Evolutionary conservation across 2,113 vertebrate species (phyloP), one percentile per base, ranked within the genome.

Genomic region (Gallinago jamesoni): DNA sequence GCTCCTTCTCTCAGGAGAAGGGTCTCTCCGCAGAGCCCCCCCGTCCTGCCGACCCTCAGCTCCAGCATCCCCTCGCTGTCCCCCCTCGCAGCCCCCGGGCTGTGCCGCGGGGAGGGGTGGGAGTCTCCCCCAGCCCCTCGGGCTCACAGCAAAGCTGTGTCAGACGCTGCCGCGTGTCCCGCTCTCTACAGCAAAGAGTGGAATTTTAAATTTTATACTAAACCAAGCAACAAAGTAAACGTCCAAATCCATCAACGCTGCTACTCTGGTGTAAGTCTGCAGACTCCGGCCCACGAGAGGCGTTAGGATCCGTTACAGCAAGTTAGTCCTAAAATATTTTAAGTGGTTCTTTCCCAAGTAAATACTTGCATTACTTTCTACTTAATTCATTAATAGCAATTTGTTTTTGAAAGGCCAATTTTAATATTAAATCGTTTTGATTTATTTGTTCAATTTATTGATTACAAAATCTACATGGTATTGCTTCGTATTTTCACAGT

Each of bases 21-120:
- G 98, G 98, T 68, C 94, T 98, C 45, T 73, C 89, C 2, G 91
- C 41, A 41, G 98, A 97, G 69, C 98, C 98, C 30, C 98, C 96
- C 14, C 98, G 98, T 85, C 93, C 96, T 95, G 98, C 98, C 97
- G 98, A 75, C 92, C 48, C 12, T 95, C 89, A 81, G 47, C 18
- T 66, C 63, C 63, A 31, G 28, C 28, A 10, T 15, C 63, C 17
- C 20, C 39, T 15, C 25, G 8, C 5, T 15, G 22, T 27, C 62
- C 35, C 27, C 35, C 10, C 7, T 11, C 9, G 16, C 20, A 15
- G 21, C 41, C 63, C 22, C 14, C 39, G 52, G 21, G 37, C 50
- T 12, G 21, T 10, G 41, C 20, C 17, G 43, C 37, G 20, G 66
- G 57, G 18, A 37, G 1, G 17, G 23, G 45, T 5, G 33, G 25